Conservation (phyloP, 92 coral and sea anemone species). For the Heliopora coerulea region DNA sequence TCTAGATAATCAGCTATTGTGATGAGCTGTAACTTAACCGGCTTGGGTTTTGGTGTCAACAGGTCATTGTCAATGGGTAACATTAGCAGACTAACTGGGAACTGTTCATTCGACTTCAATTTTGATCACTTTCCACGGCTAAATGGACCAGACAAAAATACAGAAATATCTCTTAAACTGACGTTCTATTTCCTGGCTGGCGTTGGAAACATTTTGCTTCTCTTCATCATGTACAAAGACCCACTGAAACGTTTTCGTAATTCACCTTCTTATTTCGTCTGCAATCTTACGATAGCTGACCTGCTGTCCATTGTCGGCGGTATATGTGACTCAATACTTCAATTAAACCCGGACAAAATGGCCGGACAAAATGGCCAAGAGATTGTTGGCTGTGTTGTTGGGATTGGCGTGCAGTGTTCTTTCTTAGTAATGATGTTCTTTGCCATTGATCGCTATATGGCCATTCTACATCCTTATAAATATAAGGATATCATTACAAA, state of each 20-base stretch:
- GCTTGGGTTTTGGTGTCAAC: no score
- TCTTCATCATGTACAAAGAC: constrained; percentile 17
- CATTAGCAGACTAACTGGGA: no score
- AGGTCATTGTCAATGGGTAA: no score
- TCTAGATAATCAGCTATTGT: no score
- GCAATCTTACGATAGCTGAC: constrained; percentile 16
- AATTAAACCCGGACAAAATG: background rate
- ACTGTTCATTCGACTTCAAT: no score
- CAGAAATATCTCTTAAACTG: background rate
- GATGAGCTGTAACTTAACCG: no score
- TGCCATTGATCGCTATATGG: constrained; percentile 25
- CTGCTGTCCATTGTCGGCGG: background rate
- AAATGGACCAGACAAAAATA: no score
- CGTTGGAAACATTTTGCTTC: constrained; percentile 9
- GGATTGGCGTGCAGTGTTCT: constrained; percentile 7
- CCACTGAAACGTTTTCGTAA: constrained; percentile 38
- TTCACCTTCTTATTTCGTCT: constrained; percentile 21
- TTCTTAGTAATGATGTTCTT: constrained; percentile 21
- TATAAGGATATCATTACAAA: constrained; percentile 1
- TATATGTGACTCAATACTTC: background rate
- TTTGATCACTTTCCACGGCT: no score
- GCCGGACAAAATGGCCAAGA: background rate
- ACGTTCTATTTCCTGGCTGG: constrained; percentile 3
- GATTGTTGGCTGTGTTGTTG: background rate
- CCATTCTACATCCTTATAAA: constrained; percentile 18